phyloP scores from a whole-genome alignment of 2,797 vertebrate genomes.

The Anabas testudineus region DNA sequence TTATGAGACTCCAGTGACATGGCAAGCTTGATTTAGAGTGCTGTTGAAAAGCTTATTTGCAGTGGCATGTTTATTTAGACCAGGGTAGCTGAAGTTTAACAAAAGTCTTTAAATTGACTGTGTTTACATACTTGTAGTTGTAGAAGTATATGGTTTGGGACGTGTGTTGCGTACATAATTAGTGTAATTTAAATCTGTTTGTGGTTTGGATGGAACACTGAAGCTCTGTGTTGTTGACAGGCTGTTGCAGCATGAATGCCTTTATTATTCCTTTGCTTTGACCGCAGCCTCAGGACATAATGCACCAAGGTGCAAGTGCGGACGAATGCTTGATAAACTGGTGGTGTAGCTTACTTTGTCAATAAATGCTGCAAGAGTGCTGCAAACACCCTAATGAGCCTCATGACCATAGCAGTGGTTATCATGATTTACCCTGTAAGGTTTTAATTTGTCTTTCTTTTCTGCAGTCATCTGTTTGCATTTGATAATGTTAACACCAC shows the following conservation, averaged over 20 bases:
- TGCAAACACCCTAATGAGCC: constrained; percentile 42
- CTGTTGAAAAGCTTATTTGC: constrained; percentile 3
- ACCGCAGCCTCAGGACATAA: constrained; percentile 5
- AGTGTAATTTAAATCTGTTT: background rate
- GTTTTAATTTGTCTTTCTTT: constrained; percentile 2
- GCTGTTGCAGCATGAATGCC: background rate
- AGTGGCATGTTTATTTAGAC: background rate
- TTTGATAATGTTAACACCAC: background rate
- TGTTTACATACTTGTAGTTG: background rate
- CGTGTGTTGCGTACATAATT: background rate
- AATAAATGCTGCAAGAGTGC: constrained; percentile 37
- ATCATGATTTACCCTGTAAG: constrained; percentile 42
- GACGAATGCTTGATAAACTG: background rate
- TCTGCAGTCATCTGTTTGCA: constrained; percentile 3
- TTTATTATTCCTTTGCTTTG: background rate
- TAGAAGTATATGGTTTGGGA: too few species aligned
- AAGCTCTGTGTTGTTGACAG: background rate
- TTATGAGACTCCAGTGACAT: constrained; percentile 17
- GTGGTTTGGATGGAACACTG: background rate
- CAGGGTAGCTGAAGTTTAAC: background rate
- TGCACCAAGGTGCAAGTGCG: background rate
- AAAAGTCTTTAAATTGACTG: background rate
- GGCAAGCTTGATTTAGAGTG: background rate
- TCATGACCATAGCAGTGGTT: constrained; percentile 33
- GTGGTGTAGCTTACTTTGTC: constrained; percentile 29